phyloP scores from a whole-genome alignment of 2,113 vertebrate genomes.

The Leptobrachium leishanense region DNA sequence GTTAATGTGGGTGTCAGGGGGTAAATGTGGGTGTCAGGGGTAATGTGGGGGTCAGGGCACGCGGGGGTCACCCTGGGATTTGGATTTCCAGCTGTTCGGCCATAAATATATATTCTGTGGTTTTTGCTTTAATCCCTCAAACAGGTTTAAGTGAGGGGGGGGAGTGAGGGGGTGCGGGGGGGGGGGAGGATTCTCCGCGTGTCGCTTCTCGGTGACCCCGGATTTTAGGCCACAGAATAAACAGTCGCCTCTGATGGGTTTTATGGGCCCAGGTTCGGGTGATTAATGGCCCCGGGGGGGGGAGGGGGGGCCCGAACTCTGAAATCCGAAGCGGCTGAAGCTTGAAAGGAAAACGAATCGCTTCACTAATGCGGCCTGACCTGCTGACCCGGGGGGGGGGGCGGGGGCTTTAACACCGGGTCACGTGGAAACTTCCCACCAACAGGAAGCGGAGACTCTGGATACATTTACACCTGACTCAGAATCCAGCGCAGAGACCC shows the following conservation, averaged over 20 bases:
- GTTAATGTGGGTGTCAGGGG: no score
- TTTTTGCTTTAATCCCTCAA: slow-evolving; percentile 20
- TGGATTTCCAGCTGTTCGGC: slow-evolving; percentile 52
- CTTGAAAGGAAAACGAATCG: slow-evolving; percentile 45
- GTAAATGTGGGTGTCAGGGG: no score
- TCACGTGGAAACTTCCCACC: no score
- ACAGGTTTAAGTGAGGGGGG: slow-evolving; percentile 18
- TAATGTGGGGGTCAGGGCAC: slow-evolving; percentile 12
- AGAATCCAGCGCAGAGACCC: no score
- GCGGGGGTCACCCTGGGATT: slow-evolving; percentile 27
- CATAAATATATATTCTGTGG: slow-evolving; percentile 54
- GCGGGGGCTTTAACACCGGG: no score
- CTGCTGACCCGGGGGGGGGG: slow-evolving; percentile 35
- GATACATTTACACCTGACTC: no score
- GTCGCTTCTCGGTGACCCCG: slow-evolving; percentile 44
- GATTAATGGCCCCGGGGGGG: slow-evolving; percentile 45
- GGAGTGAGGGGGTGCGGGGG: slow-evolving; percentile 37
- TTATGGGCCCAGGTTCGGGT: slow-evolving; percentile 49
- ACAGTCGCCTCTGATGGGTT: slow-evolving; percentile 52
- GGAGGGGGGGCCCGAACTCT: slow-evolving; percentile 18
- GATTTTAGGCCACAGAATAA: slow-evolving; percentile 54
- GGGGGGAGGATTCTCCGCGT: slow-evolving; percentile 47
- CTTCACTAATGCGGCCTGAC: slow-evolving; percentile 46
- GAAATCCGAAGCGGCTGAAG: slow-evolving; percentile 41
- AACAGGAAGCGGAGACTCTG: no score